phyloP scores from a whole-genome alignment of 2,888 invertebrate species.

The Polymixis flavicincta region DNA sequence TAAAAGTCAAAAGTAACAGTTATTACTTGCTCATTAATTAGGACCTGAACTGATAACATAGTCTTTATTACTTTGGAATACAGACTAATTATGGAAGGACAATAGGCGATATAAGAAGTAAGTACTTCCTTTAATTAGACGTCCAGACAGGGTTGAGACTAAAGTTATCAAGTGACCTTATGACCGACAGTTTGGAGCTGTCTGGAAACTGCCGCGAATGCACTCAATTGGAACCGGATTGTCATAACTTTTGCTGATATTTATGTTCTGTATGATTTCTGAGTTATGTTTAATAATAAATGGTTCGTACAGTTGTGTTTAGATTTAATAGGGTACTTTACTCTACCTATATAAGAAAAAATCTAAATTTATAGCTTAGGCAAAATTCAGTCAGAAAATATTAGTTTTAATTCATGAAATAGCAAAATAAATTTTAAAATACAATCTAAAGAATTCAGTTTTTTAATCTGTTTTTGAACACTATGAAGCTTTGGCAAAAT shows the following conservation, averaged over 20 bases:
- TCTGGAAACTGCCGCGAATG: conserved; percentile 28
- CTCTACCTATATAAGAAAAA: too few relatives aligned
- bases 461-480: too few relatives aligned
- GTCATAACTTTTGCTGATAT: conserved; percentile 25
- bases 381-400: too few relatives aligned
- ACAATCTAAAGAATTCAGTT: too few relatives aligned
- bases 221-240: conserved; percentile 29
- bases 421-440: too few relatives aligned
- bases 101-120: conserved; percentile 26
- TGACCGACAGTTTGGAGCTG: conserved; percentile 42
- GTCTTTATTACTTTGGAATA: conserved; percentile 46
- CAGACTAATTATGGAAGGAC: conserved; percentile 30
- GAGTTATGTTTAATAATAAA: conserved; percentile 25
- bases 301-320: background rate
- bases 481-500: too few relatives aligned
- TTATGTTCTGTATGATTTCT: conserved; percentile 20
- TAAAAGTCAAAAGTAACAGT: conserved; percentile 59
- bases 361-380: too few relatives aligned
- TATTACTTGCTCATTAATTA: conserved; percentile 43
- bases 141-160: conserved; percentile 61
- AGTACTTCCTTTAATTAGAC: conserved; percentile 47
- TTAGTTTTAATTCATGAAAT: too few relatives aligned
- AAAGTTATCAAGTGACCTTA: conserved; percentile 67
- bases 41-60: conserved; percentile 35
- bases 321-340: too few relatives aligned